A percentile compares a stretch with the other conserved stretches of the same genome.
Evolutionary conservation across 35 echinoderm and acorn worm species (phyloP).

Genomic region (Strongylocentrotus purpuratus): DNA sequence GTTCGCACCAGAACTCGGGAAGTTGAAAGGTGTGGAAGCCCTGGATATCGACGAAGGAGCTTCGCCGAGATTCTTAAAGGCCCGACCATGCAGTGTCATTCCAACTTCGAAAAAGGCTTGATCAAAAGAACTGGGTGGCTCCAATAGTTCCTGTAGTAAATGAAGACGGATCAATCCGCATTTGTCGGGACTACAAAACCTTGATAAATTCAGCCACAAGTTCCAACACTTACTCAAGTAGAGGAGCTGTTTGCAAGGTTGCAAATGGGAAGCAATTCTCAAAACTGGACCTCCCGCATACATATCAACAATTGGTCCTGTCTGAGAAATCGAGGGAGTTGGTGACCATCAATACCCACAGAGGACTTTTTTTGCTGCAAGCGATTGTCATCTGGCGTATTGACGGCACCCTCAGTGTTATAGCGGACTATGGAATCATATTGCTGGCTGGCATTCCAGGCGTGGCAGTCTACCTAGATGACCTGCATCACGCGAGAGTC

Average conservation of each 20-base stretch:
- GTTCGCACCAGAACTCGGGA: too few species aligned
- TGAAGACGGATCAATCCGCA: constrained; percentile 50
- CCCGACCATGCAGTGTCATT: too few species aligned
- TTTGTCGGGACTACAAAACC: constrained; percentile 60
- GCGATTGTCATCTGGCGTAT: constrained; percentile 61
- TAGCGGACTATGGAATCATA: constrained; percentile 57
- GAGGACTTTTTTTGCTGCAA: constrained; percentile 67
- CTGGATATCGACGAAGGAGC: too few species aligned
- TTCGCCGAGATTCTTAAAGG: too few species aligned
- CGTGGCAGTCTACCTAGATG: constrained; percentile 62
- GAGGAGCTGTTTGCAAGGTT: constrained; percentile 51
- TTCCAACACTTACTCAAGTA: constrained; percentile 33
- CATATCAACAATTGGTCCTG: constrained; percentile 64
- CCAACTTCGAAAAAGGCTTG: too few species aligned
- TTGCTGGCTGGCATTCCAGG: too few species aligned
- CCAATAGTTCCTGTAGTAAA: constrained; percentile 31
- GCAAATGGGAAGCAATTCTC: constrained; percentile 50
- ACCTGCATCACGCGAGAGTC: constrained; percentile 55
- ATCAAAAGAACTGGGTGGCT: background rate
- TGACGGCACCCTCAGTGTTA: constrained; percentile 51
- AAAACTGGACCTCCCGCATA: constrained; percentile 56
- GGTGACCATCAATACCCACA: constrained; percentile 58
- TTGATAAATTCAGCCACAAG: constrained; percentile 36
- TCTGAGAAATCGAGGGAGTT: constrained; percentile 66
- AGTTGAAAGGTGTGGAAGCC: too few species aligned